These are phyloP conservation scores for Dryomyza anilis DNA, from an alignment of 2,888 invertebrate genomes.

Conservation along the genomic window DNA sequence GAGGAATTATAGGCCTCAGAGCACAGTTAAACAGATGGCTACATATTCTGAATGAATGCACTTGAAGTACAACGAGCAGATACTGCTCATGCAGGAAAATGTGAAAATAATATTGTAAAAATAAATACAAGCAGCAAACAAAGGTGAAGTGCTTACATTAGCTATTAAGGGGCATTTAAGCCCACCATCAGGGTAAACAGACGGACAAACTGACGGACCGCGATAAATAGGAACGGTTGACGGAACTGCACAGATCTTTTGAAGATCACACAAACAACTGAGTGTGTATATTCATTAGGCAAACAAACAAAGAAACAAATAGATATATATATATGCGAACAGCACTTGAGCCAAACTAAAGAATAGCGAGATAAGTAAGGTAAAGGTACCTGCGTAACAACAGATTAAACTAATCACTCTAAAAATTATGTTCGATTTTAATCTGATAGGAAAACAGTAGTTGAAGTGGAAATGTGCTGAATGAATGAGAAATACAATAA, in stretches of 20 bases:
- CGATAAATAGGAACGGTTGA: background rate
- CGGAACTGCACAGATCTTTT: background rate
- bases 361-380: no score
- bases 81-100: no score
- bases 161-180: slow-evolving; percentile 5
- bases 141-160: slow-evolving; percentile 24
- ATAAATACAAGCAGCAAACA: slow-evolving; percentile 16
- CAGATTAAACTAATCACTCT: background rate
- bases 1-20: background rate
- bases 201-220: background rate
- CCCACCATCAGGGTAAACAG: background rate
- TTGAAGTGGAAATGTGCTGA: background rate
- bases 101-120: slow-evolving; percentile 25
- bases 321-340: no score
- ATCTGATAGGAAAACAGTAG: background rate
- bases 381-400: background rate
- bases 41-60: background rate
- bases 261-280: slow-evolving; percentile 20
- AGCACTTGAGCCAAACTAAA: background rate
- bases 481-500: background rate
- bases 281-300: slow-evolving; percentile 15
- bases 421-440: background rate
- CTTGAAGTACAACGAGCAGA: slow-evolving; percentile 5
- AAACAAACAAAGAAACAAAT: slow-evolving; percentile 14
- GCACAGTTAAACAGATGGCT: background rate